These are phyloP conservation scores for Neoitamus cyanurus DNA, from an alignment of 2,888 invertebrate species.

Conservation along the genomic window DNA sequence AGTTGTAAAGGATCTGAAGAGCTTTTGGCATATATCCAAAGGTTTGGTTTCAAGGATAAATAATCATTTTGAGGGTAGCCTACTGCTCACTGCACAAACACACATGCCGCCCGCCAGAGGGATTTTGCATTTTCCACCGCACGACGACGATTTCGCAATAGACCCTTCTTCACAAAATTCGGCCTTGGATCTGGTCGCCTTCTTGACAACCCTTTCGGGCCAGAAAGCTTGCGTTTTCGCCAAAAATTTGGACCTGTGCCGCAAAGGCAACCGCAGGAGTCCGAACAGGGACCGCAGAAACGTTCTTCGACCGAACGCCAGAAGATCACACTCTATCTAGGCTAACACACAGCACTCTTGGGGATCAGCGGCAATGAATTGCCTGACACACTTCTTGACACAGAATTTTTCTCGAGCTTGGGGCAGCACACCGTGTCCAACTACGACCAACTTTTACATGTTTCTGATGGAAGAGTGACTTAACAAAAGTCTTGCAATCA, in stretches of 20 bases:
- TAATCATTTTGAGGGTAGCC: conserved; percentile 38
- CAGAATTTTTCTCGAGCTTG: not conserved
- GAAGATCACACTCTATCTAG: not conserved
- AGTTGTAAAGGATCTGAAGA: conserved; percentile 38
- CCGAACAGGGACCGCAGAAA: not conserved
- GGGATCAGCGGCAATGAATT: not conserved
- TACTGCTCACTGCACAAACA: conserved; percentile 21
- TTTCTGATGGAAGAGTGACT: conserved; percentile 45
- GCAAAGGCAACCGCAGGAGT: not conserved
- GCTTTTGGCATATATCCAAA: conserved; percentile 40
- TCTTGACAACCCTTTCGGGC: not conserved
- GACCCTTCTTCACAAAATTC: not conserved
- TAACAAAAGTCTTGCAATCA: conserved; percentile 32
- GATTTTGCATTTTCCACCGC: not conserved
- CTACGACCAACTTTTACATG: conserved; percentile 44
- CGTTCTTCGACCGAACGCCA: conserved; percentile 19
- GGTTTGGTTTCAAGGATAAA: conserved; percentile 42
- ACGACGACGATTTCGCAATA: conserved; percentile 2
- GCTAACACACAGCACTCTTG: not conserved
- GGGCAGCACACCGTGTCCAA: conserved; percentile 12
- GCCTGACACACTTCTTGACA: conserved; percentile 26
- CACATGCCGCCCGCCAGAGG: not conserved
- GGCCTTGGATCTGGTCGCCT: not conserved
- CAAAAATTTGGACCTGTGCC: not conserved
- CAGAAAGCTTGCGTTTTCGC: not conserved